Conservation (phyloP, 1,140 invertebrate species). For the Drosophila tristis region DNA sequence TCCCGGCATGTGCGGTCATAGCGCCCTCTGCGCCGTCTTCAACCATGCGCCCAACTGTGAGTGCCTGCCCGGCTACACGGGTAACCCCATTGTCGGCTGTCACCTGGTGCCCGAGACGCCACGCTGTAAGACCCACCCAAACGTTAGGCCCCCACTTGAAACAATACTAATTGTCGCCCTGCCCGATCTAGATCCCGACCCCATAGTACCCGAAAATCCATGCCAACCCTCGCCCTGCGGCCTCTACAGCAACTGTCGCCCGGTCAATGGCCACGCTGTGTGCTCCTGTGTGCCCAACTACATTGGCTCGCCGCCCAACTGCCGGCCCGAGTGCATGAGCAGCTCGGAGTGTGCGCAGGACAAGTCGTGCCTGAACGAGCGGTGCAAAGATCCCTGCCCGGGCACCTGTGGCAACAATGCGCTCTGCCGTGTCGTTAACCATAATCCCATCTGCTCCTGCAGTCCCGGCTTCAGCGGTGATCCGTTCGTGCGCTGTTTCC, state of each 20-base stretch:
- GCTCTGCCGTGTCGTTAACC: constrained; percentile 90
- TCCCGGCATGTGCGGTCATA: constrained; percentile 91
- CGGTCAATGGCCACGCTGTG: constrained; percentile 87
- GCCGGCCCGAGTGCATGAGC: constrained; percentile 90
- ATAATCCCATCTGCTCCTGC: constrained; percentile 91
- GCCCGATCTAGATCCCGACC: constrained; percentile 69
- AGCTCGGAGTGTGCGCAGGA: constrained; percentile 90
- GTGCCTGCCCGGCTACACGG: constrained; percentile 90
- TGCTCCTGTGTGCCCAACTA: constrained; percentile 89
- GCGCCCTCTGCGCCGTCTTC: constrained; percentile 91
- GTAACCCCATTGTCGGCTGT: constrained; percentile 90
- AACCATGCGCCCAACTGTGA: constrained; percentile 93
- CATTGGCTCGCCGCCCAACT: constrained; percentile 89
- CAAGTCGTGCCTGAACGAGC: constrained; percentile 89
- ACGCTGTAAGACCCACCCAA: constrained; percentile 54
- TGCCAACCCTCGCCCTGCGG: constrained; percentile 89
- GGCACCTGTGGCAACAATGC: constrained; percentile 91
- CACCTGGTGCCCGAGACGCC: constrained; percentile 70
- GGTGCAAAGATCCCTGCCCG: constrained; percentile 91
- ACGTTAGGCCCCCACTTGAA: constrained; percentile 61
- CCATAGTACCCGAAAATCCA: constrained; percentile 85
- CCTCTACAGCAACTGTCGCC: constrained; percentile 89
- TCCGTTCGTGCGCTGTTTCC: constrained; percentile 89
- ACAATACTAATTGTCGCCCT: constrained; percentile 62
- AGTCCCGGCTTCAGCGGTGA: constrained; percentile 88